Percentiles rank a stretch among this genome's conserved stretches.
phyloP scores from a whole-genome alignment of 2,888 invertebrate genomes.

The Petrolisthes cinctipes region DNA sequence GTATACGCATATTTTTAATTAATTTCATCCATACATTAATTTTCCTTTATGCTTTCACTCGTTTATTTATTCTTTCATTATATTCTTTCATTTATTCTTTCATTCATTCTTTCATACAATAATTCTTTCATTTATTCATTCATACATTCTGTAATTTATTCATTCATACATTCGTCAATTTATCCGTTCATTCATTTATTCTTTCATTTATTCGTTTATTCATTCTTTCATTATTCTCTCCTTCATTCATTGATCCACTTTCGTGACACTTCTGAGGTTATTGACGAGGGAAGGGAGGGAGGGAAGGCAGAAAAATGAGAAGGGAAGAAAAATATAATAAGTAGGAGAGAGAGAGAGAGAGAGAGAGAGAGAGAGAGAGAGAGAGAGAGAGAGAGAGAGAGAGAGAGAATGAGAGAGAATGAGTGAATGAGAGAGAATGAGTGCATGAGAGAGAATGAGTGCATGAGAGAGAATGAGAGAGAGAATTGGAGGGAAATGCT shows the following conservation, averaged over 20 bases:
- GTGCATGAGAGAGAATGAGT: not conserved
- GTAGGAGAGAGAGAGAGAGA: not conserved
- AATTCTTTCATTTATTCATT: no score
- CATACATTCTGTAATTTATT: no score
- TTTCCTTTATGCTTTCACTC: no score
- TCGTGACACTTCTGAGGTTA: not conserved
- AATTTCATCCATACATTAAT: no score
- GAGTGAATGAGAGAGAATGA: not conserved
- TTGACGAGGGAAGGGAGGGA: not conserved
- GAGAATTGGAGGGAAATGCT: not conserved
- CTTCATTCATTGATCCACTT: not conserved
- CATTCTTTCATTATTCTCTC: not conserved
- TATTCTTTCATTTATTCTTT: no score
- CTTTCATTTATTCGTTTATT: no score
- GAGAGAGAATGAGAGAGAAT: not conserved
- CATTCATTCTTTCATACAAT: no score
- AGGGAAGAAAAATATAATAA: not conserved
- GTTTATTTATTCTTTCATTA: no score
- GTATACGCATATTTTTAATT: no score
- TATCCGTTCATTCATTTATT: no score
- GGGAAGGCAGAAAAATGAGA: not conserved
- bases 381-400: no score
- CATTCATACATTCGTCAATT: no score
- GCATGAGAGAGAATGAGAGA: not conserved
- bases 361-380: not conserved